Evolutionary conservation across 2,888 invertebrate species (phyloP).

Genomic region (Chloroclysta siterata): DNA sequence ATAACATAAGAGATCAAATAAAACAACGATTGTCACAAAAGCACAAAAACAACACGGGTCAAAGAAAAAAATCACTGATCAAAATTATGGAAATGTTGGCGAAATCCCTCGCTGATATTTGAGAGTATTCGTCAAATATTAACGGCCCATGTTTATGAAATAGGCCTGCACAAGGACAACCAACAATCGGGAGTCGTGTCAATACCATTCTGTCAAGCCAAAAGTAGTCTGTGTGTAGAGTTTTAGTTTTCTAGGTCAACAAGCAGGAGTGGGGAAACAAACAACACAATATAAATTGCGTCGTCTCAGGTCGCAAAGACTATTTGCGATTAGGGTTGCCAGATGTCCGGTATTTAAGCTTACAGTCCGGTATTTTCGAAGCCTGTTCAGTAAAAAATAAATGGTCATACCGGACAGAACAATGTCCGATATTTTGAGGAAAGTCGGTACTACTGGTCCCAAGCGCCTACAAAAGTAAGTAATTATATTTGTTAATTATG

Average conservation of each 20-base stretch:
- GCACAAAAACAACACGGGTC: background rate
- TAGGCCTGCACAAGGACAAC: slow-evolving; percentile 29
- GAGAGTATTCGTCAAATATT: slow-evolving; percentile 26
- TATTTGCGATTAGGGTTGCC: too few relatives aligned
- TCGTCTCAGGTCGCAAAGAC: slow-evolving; percentile 12
- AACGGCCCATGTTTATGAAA: slow-evolving; percentile 28
- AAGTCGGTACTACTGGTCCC: too few relatives aligned
- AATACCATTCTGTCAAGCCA: slow-evolving; percentile 33
- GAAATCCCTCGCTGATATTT: slow-evolving; percentile 1
- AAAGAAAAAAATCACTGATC: background rate
- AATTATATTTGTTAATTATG: too few relatives aligned
- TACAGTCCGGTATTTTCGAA: too few relatives aligned
- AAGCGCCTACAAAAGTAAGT: too few relatives aligned
- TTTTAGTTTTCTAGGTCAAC: slow-evolving; percentile 41
- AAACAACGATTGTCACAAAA: slow-evolving; percentile 2
- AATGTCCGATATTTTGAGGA: too few relatives aligned
- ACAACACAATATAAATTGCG: slow-evolving; percentile 16
- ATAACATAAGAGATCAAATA: background rate
- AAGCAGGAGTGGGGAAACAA: slow-evolving; percentile 35
- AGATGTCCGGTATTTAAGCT: too few relatives aligned
- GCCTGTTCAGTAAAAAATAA: too few relatives aligned
- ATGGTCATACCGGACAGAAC: too few relatives aligned
- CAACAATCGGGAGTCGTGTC: slow-evolving; percentile 41
- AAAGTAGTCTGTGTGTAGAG: slow-evolving; percentile 35
- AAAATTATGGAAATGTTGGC: background rate